Evolutionary conservation across 64 coral and sea anemone species (phyloP).

Genomic region (Exaiptasia diaphana): DNA sequence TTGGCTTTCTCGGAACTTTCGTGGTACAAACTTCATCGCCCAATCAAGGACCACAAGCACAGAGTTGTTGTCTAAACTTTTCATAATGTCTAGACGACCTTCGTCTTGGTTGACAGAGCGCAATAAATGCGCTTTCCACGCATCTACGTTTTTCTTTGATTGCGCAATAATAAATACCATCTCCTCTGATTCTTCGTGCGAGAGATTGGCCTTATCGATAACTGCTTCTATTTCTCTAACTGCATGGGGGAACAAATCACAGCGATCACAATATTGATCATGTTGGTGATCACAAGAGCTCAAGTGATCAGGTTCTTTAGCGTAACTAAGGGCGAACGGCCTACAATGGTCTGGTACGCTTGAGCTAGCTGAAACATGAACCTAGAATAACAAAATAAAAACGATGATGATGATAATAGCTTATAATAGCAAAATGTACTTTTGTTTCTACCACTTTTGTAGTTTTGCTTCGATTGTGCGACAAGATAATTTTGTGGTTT

Average conservation of each 20-base stretch:
- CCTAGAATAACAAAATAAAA: neutral
- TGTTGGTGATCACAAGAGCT: neutral
- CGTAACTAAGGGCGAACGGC: constrained; percentile 6
- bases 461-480: too few species aligned
- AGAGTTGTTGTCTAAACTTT: constrained; percentile 25
- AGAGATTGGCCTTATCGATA: neutral
- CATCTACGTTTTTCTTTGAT: constrained; percentile 17
- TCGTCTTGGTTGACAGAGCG: constrained; percentile 41
- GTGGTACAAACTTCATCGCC: constrained; percentile 57
- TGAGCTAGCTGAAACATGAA: constrained; percentile 4
- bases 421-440: neutral
- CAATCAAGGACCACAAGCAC: constrained; percentile 44
- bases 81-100: neutral
- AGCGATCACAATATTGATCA: neutral
- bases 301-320: neutral
- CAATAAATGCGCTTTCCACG: constrained; percentile 50
- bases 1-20: constrained; percentile 55
- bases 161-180: neutral
- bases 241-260: neutral
- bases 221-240: neutral
- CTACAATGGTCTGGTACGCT: constrained; percentile 11
- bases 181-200: constrained; percentile 6
- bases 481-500: too few species aligned
- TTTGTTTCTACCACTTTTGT: too few species aligned
- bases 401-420: neutral